Evolutionary conservation across 1,140 invertebrate species (phyloP).

Genomic region (Tetragnatha versicolor): DNA sequence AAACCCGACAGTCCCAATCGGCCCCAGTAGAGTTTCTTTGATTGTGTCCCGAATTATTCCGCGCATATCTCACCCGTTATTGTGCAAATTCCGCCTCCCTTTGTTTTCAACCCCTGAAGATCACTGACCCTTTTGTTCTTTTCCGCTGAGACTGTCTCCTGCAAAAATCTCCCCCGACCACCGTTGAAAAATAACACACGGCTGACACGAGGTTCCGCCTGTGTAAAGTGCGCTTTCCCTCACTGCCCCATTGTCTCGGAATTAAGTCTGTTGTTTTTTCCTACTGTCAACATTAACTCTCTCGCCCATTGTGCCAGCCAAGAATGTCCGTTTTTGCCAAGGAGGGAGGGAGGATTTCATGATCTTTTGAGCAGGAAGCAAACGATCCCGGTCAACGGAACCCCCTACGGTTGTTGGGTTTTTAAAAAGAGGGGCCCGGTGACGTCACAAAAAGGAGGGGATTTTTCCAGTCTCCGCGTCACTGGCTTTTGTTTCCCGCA

Average conservation of each 20-base stretch:
- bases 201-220: conserved; percentile 18
- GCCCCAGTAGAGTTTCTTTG: not conserved
- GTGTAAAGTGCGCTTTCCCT: conserved; percentile 18
- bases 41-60: too few relatives aligned
- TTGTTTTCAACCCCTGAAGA: not conserved
- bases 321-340: not conserved
- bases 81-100: not conserved
- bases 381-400: conserved; percentile 21
- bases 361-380: conserved; percentile 33
- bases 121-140: conserved; percentile 11
- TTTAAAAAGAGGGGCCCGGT: not conserved
- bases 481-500: conserved; percentile 39
- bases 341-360: conserved; percentile 13
- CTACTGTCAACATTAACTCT: conserved; percentile 39
- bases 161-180: conserved; percentile 11
- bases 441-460: conserved; percentile 30
- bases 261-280: conserved; percentile 40
- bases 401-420: not conserved
- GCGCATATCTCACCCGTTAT: too few relatives aligned
- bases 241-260: conserved; percentile 14
- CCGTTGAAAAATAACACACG: conserved; percentile 35
- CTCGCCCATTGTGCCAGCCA: not conserved
- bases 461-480: conserved; percentile 36
- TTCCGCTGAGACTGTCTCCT: not conserved
- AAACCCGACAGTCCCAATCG: not conserved